Conservation (phyloP, 2,113 vertebrate genomes). For the Microcebus ravelobensis region DNA sequence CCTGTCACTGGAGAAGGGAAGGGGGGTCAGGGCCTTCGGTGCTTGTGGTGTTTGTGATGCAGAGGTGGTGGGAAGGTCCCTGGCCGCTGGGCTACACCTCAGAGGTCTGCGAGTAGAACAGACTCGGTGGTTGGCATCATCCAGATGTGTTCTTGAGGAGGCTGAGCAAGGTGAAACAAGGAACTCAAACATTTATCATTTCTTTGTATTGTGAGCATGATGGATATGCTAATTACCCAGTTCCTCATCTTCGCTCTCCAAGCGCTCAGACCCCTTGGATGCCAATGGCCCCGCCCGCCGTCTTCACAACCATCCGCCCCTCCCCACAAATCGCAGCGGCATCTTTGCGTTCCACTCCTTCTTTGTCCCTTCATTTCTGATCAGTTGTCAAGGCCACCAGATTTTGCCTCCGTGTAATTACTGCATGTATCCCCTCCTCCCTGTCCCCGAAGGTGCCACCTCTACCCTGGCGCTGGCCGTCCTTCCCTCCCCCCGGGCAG, state of each 20-base stretch:
- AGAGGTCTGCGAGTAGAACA: neutral
- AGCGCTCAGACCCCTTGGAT: neutral
- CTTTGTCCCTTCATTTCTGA: neutral
- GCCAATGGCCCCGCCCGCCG: neutral
- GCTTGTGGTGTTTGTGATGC: neutral
- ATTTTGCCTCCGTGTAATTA: neutral
- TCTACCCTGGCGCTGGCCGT: neutral
- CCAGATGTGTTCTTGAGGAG: neutral
- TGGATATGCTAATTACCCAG: neutral
- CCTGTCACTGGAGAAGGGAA: neutral
- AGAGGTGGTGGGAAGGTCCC: too few species aligned
- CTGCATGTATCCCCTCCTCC: fast-evolving
- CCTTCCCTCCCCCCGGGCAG: neutral
- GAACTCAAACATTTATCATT: neutral
- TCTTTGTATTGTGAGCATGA: too few species aligned
- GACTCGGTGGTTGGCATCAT: neutral
- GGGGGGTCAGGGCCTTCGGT: neutral
- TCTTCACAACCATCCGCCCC: neutral
- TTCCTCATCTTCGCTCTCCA: neutral
- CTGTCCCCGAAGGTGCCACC: neutral
- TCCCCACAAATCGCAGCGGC: neutral
- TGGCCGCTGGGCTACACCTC: neutral
- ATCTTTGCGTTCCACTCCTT: neutral
- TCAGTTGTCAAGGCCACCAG: neutral
- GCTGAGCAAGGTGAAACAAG: neutral